These are phyloP conservation scores for Notarius quadriscutis DNA, from an alignment of 2,113 vertebrate genomes.

Conservation along the genomic window DNA sequence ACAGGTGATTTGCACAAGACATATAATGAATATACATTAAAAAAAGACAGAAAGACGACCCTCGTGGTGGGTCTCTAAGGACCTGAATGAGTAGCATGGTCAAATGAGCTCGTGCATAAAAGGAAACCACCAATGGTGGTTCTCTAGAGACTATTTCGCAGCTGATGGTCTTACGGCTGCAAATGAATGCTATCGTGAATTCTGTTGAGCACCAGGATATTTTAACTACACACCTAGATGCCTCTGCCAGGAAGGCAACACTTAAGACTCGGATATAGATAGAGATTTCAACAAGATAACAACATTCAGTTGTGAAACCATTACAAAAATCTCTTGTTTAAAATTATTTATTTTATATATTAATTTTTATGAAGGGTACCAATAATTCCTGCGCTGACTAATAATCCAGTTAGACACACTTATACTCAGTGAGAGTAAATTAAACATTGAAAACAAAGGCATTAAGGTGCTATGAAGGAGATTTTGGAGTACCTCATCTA, in stretches of 20 bases:
- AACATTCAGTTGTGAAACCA: neutral
- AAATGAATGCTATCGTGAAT: neutral
- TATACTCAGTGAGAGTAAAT: neutral
- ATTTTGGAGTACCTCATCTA: constrained; percentile 83
- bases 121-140: neutral
- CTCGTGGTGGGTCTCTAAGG: neutral
- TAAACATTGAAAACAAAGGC: neutral
- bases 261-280: neutral
- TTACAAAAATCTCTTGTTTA: neutral
- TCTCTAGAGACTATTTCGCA: neutral
- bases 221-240: neutral
- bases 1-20: too few species aligned
- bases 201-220: neutral
- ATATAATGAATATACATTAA: neutral
- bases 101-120: neutral
- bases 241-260: neutral
- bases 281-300: neutral
- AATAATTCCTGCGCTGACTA: neutral
- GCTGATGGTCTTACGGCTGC: neutral
- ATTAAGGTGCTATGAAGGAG: neutral
- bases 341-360: neutral
- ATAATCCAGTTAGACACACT: neutral
- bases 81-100: neutral
- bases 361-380: neutral
- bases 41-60: neutral